phyloP scores from a whole-genome alignment of 53 echinoderm and acorn worm species.

The Holothuria scabra region DNA sequence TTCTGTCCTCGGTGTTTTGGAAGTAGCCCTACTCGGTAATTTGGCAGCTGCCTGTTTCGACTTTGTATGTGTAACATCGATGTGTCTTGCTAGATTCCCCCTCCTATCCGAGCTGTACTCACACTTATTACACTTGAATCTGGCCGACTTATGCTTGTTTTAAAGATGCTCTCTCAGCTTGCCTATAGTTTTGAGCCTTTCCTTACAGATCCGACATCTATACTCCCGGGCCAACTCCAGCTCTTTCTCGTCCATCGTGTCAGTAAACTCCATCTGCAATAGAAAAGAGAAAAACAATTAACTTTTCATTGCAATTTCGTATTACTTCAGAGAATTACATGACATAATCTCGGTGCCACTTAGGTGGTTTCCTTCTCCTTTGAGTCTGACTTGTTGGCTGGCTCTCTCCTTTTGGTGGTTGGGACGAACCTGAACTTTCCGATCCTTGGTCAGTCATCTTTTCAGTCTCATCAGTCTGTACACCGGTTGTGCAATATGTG shows the following conservation, averaged over 20 bases:
- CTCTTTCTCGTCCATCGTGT: not conserved
- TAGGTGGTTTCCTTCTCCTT: not conserved
- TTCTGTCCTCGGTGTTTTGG: not conserved
- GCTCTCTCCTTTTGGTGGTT: no score
- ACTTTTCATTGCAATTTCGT: no score
- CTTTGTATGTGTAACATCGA: not conserved
- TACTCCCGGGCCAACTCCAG: slow-evolving; percentile 19
- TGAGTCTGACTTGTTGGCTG: no score
- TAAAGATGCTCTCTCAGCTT: not conserved
- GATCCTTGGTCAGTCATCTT: no score
- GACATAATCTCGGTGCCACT: slow-evolving; percentile 4
- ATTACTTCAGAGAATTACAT: not conserved
- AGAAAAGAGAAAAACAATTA: no score
- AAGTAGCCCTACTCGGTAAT: not conserved
- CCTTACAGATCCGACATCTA: not conserved
- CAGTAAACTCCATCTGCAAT: slow-evolving; percentile 12
- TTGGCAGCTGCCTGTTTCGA: not conserved
- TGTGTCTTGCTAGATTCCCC: not conserved
- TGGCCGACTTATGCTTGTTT: not conserved
- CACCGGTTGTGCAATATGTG: not conserved
- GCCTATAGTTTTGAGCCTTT: not conserved
- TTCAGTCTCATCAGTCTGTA: slow-evolving; percentile 1
- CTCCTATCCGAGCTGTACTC: not conserved
- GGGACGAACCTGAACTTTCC: no score
- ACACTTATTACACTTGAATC: not conserved